These are phyloP conservation scores for Poecilia picta DNA, from an alignment of 2,797 vertebrate genomes.

Conservation along the genomic window DNA sequence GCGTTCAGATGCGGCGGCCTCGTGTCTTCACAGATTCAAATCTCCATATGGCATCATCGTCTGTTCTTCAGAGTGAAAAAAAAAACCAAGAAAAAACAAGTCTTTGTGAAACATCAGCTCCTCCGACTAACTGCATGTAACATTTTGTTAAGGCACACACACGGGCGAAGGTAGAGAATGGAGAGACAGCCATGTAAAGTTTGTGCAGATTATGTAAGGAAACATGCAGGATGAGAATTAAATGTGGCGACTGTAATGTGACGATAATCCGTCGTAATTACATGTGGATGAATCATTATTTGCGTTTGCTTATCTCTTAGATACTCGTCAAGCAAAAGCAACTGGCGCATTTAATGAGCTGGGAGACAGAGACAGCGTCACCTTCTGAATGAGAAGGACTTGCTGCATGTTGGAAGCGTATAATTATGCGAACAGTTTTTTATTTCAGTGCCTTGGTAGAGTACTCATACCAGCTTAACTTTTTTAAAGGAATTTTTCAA, in stretches of 20 bases:
- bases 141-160: conserved; percentile 58
- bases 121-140: conserved; percentile 70
- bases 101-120: conserved; percentile 77
- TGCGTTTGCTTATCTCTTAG: conserved; percentile 55
- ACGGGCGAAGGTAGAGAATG: conserved; percentile 51
- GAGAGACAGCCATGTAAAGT: conserved; percentile 53
- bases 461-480: not conserved
- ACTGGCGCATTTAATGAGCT: conserved; percentile 50
- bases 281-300: conserved; percentile 59
- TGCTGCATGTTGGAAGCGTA: conserved; percentile 12
- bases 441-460: not conserved
- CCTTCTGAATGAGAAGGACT: conserved; percentile 27
- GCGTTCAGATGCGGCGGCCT: conserved; percentile 64
- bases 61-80: conserved; percentile 40
- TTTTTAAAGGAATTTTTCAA: not conserved
- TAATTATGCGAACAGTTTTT: conserved; percentile 6
- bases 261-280: conserved; percentile 65
- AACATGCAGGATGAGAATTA: conserved; percentile 48
- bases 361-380: conserved; percentile 39
- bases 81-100: not conserved
- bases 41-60: conserved; percentile 64
- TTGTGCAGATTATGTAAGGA: conserved; percentile 63
- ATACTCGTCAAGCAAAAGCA: conserved; percentile 40
- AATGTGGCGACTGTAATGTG: conserved; percentile 58
- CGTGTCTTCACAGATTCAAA: conserved; percentile 62